Conservation (phyloP, 2,797 vertebrate genomes). For the Falco columbarius region DNA sequence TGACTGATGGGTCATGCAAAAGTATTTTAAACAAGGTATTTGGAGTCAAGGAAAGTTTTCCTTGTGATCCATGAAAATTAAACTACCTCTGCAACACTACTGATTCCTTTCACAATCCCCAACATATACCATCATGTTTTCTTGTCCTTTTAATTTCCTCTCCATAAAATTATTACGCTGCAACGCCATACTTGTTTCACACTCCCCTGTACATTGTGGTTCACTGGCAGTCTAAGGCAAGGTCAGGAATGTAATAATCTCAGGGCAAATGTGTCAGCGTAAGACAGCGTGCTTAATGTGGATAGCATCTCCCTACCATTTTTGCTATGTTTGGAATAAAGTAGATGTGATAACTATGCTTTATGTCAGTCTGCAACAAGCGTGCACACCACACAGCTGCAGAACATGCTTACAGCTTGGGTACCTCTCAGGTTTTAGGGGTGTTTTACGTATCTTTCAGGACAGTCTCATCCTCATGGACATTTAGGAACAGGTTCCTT, state of each 20-base stretch:
- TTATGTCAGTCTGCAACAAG: not conserved
- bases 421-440: not conserved
- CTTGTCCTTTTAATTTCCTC: not conserved
- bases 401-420: not conserved
- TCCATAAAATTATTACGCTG: not conserved
- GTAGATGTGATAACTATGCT: not conserved
- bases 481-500: not conserved
- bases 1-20: not conserved
- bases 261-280: not conserved
- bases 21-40: not conserved
- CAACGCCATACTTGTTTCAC: not conserved
- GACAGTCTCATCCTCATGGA: not conserved
- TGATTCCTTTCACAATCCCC: not conserved
- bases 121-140: not conserved
- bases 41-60: not conserved
- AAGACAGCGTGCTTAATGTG: accelerated
- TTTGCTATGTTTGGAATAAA: not conserved
- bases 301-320: not conserved
- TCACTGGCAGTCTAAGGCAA: not conserved
- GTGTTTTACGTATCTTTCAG: not conserved
- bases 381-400: not conserved
- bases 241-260: not conserved
- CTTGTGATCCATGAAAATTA: not conserved
- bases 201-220: not conserved
- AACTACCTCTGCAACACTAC: not conserved